Conservation (phyloP, 2,888 invertebrate genomes). For the Pseudococcus jackbeardsleyi region DNA sequence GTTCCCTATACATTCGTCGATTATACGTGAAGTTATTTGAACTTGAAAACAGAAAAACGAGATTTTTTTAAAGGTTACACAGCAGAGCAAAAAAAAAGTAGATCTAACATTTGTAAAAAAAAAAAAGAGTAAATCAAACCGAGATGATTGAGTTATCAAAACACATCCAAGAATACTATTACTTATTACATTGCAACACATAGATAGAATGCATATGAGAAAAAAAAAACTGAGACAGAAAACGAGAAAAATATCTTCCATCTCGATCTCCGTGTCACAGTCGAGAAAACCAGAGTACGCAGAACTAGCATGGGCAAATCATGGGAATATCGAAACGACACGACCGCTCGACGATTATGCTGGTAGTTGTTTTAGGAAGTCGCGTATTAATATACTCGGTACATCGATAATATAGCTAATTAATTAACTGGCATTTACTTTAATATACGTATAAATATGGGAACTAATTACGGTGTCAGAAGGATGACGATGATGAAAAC, state of each 20-base stretch:
- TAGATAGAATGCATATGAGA: neutral
- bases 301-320: neutral
- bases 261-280: neutral
- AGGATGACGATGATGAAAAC: slow-evolving; percentile 24
- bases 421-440: slow-evolving; percentile 36
- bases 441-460: slow-evolving; percentile 33
- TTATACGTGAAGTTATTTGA: slow-evolving; percentile 12
- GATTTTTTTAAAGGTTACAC: neutral
- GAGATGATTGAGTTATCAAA: neutral
- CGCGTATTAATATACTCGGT: neutral
- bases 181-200: neutral
- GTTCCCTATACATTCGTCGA: neutral
- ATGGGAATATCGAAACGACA: slow-evolving; percentile 23
- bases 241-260: neutral
- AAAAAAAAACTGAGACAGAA: neutral
- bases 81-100: neutral
- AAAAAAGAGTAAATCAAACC: neutral
- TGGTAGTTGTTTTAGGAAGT: slow-evolving; percentile 41
- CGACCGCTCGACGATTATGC: slow-evolving; percentile 27
- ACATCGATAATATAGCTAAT: slow-evolving; percentile 40
- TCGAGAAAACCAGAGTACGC: neutral
- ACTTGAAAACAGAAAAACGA: neutral
- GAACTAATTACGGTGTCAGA: slow-evolving; percentile 40
- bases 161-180: neutral
- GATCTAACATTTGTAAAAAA: neutral